Conservation (phyloP, 2,113 vertebrate genomes). For the Turdus rufiventris region DNA sequence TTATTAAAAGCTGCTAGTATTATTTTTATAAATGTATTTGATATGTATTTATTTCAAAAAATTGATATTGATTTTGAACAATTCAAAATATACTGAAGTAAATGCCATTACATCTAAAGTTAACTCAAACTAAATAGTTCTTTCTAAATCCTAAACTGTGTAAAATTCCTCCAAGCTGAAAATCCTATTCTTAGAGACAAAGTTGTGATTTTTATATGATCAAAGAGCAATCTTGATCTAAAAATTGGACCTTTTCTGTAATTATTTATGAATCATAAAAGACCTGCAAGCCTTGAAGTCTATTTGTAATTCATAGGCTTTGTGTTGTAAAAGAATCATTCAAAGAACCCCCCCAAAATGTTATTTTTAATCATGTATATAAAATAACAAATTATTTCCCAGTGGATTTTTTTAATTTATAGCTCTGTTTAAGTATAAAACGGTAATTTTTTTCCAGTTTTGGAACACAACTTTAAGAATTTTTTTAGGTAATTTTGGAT, state of each 20-base stretch:
- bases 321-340: neutral
- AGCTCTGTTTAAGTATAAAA: neutral
- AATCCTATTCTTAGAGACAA: neutral
- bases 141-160: neutral
- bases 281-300: neutral
- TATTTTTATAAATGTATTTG: neutral
- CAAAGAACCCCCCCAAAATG: neutral
- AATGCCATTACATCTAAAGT: neutral
- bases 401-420: neutral
- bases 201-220: neutral
- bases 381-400: neutral
- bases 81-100: neutral
- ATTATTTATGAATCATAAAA: constrained; percentile 30
- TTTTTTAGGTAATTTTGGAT: neutral
- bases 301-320: neutral
- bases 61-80: neutral
- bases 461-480: neutral
- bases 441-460: neutral
- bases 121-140: neutral
- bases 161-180: neutral
- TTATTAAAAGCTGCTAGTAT: neutral
- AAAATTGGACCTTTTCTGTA: neutral
- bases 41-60: neutral
- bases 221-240: neutral
- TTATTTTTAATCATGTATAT: neutral